Base-by-base conservation (phyloP, 2,113 vertebrate genomes). In the Macrotis lagotis region DNA sequence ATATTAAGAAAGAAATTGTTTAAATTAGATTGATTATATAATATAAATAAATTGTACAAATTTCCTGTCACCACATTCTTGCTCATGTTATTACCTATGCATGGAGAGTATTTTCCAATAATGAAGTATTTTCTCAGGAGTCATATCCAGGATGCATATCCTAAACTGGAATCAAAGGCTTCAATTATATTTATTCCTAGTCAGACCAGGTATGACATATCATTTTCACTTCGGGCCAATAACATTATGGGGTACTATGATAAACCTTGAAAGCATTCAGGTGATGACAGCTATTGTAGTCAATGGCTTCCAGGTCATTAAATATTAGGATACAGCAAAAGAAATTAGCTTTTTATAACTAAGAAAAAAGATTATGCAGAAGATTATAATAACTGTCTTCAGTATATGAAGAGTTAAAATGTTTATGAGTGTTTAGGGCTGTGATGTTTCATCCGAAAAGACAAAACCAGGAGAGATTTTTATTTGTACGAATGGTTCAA, bases 401-500 rank as follows among this genome's bases (percentile, higher is more conserved):
- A 74, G 31, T 74, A n/a, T n/a, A n/a, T n/a, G 37, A 74, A n/a
- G 59, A 3, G 1, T 10, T 74, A n/a, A 19, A n/a, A 0, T n/a
- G 0, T n/a, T 0, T 3, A 14, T 3, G 55, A 37, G 1, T 28
- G 31, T 12, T 59, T 53, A n/a, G n/a, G n/a, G n/a, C n/a, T n/a
- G n/a, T n/a, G n/a, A n/a, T 66, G 28, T 12, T 74, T 74, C 1
- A 14, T 74, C 14, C 11, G 1, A 16, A 74, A n/a, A 19, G 59
- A 14, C 2, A 74, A 19, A 19, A 74, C 12, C 31, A 74, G 37
- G 3, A 74, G 12, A 74, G 25, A n/a, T n/a, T 74, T 19, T 74
- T 37, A 16, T n/a, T n/a, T 74, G 37, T 11, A 74, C 7, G 19
- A 14, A 74, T 16, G 28, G 37, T n/a, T 31, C 12, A 74, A 16